Percentiles rank a stretch among this genome's conserved stretches.
phyloP scores from a whole-genome alignment of 2,113 vertebrate genomes.

The Macheiramphus alcinus region DNA sequence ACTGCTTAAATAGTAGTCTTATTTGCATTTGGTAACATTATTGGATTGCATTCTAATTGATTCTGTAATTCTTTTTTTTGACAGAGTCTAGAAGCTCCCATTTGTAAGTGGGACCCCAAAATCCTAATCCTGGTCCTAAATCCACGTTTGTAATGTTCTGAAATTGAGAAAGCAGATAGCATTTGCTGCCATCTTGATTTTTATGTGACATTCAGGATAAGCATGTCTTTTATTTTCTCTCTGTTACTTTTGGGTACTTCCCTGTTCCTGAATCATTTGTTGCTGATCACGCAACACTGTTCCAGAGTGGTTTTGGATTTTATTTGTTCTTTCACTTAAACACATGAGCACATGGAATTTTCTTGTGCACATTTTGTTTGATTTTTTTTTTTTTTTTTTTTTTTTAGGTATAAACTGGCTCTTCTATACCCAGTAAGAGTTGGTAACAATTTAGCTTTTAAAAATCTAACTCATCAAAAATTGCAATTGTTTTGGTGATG shows the following conservation, averaged over 20 bases:
- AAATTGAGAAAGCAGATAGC: neutral
- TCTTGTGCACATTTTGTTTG: neutral
- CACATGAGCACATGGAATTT: accelerated
- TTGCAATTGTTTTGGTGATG: neutral
- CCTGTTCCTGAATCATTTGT: neutral
- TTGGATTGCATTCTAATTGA: neutral
- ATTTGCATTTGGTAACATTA: neutral
- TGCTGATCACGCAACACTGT: accelerated
- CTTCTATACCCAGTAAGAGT: neutral
- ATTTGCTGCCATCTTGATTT: neutral
- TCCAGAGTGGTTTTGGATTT: neutral
- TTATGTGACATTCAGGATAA: neutral
- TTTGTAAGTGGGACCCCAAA: neutral
- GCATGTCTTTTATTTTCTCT: neutral
- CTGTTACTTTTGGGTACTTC: neutral
- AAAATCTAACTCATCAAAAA: neutral
- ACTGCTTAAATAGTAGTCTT: neutral
- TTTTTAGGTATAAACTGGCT: neutral
- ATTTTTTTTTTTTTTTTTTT: neutral
- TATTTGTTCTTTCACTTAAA: neutral
- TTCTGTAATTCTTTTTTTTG: neutral
- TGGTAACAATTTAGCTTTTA: neutral
- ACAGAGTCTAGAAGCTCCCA: neutral
- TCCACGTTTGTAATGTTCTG: neutral
- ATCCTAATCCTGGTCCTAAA: neutral